Evolutionary conservation across 1,140 invertebrate genomes (phyloP), one percentile per base, ranked within the genome.

Genomic region (Goniozus legneri): DNA sequence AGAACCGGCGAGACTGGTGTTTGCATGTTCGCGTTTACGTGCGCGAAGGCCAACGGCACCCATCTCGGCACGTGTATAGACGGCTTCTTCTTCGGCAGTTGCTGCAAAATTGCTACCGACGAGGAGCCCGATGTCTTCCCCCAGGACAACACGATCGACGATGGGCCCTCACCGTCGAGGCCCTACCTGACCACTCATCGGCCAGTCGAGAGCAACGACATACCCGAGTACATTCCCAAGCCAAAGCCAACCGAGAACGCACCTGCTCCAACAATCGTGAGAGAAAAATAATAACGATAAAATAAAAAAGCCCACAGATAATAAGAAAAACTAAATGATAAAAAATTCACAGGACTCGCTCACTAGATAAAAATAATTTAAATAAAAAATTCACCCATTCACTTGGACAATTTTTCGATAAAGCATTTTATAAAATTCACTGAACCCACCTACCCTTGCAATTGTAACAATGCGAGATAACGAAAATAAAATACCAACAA

Each of bases 11-110:
- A 89, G 53, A 85, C 83, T 41, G 92, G 92, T 7, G 80, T 91
- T 7, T 96, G 92, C 64, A 96, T 96, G 92, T 95, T 96, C 67
- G 91, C 91, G 42, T 92, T 92, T 71, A 88, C 92, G 50, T 96
- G 93, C 65, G 82, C 91, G 22, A 92, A 93, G 77, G 82, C 87
- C 19, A 93, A 94, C 68, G 92, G 92, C 20, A 90, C 89, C 2
- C 91, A 94, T 62, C 75, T 95, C 48, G 91, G 91, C 38, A 92
- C 89, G 3, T 95, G 92, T 67, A 90, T 92, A 64, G 91, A 95
- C 72, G 82, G 89, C 37, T 94, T 93, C 71, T 93, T 92, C 71
- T 92, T 93, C 62, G 91, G 91, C 32, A 92, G 88, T 21, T 95
- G 92, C 62, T 95, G 92, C 72, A 87, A 87, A 56, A 77, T 88